Conservation (phyloP, 2,888 invertebrate genomes). For the Pharmacophagus antenor region DNA sequence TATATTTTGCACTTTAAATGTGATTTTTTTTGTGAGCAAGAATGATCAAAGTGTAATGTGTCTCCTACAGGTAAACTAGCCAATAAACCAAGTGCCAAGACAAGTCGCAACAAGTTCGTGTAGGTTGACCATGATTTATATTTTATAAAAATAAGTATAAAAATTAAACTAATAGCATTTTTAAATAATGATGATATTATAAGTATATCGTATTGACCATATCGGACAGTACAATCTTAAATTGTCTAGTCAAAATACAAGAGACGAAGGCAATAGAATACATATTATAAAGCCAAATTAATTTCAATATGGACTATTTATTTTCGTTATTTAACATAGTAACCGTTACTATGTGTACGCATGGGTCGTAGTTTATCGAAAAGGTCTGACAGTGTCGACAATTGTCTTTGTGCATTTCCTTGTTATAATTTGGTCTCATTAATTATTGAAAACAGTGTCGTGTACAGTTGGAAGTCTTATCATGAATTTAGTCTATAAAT, state of each 20-base stretch:
- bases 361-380: constrained; percentile 61
- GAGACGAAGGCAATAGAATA: background rate
- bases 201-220: too few relatives aligned
- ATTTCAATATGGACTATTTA: background rate
- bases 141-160: background rate
- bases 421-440: constrained; percentile 61
- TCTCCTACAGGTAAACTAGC: constrained; percentile 2
- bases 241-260: background rate
- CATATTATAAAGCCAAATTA: background rate
- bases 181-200: background rate
- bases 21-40: constrained; percentile 4
- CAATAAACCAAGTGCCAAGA: constrained; percentile 23
- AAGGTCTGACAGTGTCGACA: constrained; percentile 41
- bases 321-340: constrained; percentile 20
- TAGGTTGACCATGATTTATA: constrained; percentile 18
- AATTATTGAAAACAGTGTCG: constrained; percentile 43
- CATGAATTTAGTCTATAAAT: background rate
- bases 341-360: constrained; percentile 30
- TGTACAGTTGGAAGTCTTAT: constrained; percentile 6
- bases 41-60: constrained; percentile 3
- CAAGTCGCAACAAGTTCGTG: constrained; percentile 28
- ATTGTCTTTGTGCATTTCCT: constrained; percentile 64
- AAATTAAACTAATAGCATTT: background rate
- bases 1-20: background rate
- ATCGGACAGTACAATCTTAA: too few relatives aligned